Base-by-base conservation (phyloP, 2,888 invertebrate genomes). In the Cosmopolites sordidus region DNA sequence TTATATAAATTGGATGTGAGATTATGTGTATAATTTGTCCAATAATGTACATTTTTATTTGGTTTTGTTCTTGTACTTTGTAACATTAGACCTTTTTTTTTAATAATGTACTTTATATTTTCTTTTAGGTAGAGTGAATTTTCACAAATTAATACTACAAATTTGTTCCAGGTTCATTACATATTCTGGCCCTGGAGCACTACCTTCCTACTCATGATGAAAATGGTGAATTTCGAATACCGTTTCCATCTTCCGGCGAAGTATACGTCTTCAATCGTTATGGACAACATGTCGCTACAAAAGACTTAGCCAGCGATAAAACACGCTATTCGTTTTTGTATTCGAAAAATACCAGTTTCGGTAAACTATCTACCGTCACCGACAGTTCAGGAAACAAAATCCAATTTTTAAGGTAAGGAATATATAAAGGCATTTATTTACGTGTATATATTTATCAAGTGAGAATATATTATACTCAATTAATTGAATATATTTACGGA, bases 321-420 rank as follows among this genome's bases (percentile, higher is more conserved):
- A 89, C 89, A 3, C 82, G 94, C 70, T 97, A 96, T 74, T 91
- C 93, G 43, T 98, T 98, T 79, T 80, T 95, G 16, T 98, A 98
- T 78, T 95, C 93, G 43, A 97, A 97, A 69, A 95, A 94, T 70
- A 94, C 94, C 5, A 93, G 92, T 69, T 95, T 94, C 65, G 96
- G 97, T 0, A 92, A 92, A 69, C 76, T 98, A 48, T 91, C 91
- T 0, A 92, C 92, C 1, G 94, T 98, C 1, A 93, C 92, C 1
- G 96, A 96, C 74, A 90, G 92, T 53, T 92, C 93, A 2, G 94
- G 94, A 33, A 57, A 57, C 37, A 57, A 57, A 48, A 57, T 57
- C n/a, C 57, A 57, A 44, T 57, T 57, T 48, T 57, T 57, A 27
- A 49, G 57, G 57, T 54, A 57, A 43, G 41, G 12, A 47, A n/a